Evolutionary conservation across 2,113 vertebrate genomes (phyloP), one percentile per base, ranked within the genome.

Genomic region (Leucopternis melanops): DNA sequence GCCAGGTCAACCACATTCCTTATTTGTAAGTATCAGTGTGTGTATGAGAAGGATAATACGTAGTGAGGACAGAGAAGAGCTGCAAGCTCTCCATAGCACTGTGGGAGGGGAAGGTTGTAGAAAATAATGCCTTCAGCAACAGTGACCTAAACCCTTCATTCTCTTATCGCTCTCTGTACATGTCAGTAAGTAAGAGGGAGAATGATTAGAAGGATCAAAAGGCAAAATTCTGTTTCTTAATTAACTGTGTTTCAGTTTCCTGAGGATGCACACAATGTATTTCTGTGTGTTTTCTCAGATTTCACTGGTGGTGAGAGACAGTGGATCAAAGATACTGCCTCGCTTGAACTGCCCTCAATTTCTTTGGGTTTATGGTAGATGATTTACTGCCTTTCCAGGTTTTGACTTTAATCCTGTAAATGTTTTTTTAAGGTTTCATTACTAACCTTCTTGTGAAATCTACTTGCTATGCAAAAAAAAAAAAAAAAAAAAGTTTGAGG

Each of bases 161-260:
- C 36, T 90, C 75, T 94, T 95, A 91, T 80, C 22, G 0, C 17
- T 83, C 57, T 83, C 25, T 59, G 23, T 91, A 61, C 34, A 7
- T 88, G 52, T 61, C 79, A 67, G 54, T 84, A 54, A 93, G 91
- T 85, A 82, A 92, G 66, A 97, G 57, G 45, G 17, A 84, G 32
- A 84, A 82, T 92, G 94, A 88, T 86, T 89, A 94, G 59, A 79
- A 88, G 70, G 81, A 97, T 96, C 73, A 97, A 96, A 97, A 94
- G 78, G 57, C 52, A 95, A 91, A 95, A 81, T 88, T 87, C 49
- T 88, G 49, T 90, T 95, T 92, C 92, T 95, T 95, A 95, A 95
- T 96, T 90, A 95, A 96, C 61, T 94, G 47, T 86, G 50, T 85
- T 97, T 95, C 65, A 29, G 34, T 94, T 97, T 97, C 78, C 94